Evolutionary conservation across 2,113 vertebrate genomes (phyloP).

Genomic region (Hemiprocne comata): DNA sequence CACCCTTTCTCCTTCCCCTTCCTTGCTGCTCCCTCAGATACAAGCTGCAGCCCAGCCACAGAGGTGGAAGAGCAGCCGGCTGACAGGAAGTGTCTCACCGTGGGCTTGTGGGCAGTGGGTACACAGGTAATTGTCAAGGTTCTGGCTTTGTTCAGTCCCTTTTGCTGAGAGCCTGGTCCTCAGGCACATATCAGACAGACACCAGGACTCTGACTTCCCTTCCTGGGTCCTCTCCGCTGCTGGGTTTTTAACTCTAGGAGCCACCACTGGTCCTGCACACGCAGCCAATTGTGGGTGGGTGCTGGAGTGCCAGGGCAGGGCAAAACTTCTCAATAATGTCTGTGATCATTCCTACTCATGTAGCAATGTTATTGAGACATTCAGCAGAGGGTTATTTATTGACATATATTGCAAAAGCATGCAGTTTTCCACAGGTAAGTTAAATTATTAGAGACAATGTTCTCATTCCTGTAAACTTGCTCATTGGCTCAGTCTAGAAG

Average conservation of each 20-base stretch:
- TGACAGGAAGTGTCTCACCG: accelerated
- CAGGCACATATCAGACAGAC: background rate
- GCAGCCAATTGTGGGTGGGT: accelerated
- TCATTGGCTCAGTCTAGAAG: background rate
- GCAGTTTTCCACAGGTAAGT: background rate
- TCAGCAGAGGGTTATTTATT: background rate
- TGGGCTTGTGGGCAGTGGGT: background rate
- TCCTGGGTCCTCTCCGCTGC: background rate
- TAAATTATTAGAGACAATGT: background rate
- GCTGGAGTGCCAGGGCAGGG: background rate
- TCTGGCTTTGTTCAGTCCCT: background rate
- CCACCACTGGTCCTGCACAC: accelerated
- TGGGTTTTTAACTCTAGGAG: background rate
- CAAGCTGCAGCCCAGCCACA: background rate
- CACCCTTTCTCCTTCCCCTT: background rate
- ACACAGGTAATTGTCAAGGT: too few relatives aligned
- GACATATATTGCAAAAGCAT: background rate
- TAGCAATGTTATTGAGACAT: background rate
- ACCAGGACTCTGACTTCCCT: background rate
- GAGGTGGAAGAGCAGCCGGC: accelerated
- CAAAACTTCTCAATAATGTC: background rate
- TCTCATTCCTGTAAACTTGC: background rate
- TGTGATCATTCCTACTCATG: background rate
- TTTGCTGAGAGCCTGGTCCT: background rate
- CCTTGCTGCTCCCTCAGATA: background rate